phyloP scores from a whole-genome alignment of 2,888 invertebrate genomes.

The Acleris holmiana region DNA sequence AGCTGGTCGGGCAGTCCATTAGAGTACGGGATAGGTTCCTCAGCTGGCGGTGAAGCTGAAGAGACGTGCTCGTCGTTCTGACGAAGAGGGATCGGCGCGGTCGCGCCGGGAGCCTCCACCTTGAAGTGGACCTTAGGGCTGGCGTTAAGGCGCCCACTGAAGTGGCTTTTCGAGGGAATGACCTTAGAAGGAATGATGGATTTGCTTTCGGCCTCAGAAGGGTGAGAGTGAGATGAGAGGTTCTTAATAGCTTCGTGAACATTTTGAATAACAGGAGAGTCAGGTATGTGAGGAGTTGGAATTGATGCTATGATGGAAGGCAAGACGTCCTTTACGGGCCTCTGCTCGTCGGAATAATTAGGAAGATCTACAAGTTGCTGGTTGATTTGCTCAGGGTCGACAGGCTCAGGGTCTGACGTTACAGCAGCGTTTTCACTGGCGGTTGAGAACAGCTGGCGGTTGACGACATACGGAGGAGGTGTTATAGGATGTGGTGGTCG shows the following conservation, averaged over 20 bases:
- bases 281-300: background rate
- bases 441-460: constrained; percentile 10
- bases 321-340: background rate
- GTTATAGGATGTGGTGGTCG: background rate
- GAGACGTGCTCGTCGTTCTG: background rate
- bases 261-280: background rate
- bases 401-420: background rate
- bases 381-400: background rate
- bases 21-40: background rate
- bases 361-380: background rate
- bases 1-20: background rate
- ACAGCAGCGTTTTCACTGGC: background rate
- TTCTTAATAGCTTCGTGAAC: background rate
- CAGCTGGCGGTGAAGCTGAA: background rate
- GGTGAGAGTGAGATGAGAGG: background rate
- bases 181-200: too few relatives aligned
- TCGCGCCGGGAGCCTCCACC: background rate
- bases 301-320: background rate
- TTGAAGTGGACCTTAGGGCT: background rate
- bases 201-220: background rate
- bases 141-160: background rate
- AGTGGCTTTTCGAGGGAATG: background rate
- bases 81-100: background rate
- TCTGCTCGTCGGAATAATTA: background rate
- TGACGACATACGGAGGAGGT: background rate